A percentile compares a stretch with the other conserved stretches of the same genome.
Evolutionary conservation across 2,888 invertebrate genomes (phyloP).

Genomic region (Orchesellides sinensis): DNA sequence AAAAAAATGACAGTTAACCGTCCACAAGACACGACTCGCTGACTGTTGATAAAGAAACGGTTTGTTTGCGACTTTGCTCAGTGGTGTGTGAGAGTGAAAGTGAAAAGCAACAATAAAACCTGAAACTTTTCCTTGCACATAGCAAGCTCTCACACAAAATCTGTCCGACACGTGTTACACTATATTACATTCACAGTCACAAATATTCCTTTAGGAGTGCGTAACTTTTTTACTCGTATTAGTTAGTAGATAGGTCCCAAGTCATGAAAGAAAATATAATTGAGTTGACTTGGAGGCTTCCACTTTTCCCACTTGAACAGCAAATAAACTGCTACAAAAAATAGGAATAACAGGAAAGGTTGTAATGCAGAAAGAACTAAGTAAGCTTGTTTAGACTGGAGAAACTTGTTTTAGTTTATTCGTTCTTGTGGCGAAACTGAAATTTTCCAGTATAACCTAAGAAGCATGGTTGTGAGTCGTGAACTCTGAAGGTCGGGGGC

Average conservation of each 20-base stretch:
- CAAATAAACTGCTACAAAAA: neutral
- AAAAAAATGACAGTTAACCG: neutral
- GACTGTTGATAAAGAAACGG: neutral
- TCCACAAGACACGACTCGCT: neutral
- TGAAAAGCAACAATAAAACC: conserved; percentile 14
- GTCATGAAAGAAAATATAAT: conserved; percentile 32
- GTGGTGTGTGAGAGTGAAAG: neutral
- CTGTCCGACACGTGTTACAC: conserved; percentile 7
- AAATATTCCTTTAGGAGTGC: conserved; percentile 3
- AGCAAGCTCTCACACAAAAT: neutral
- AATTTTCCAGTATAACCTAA: neutral
- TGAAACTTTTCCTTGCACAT: neutral
- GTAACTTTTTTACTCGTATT: neutral
- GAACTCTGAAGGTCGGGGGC: neutral
- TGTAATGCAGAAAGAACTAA: neutral
- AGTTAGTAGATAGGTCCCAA: conserved; percentile 9
- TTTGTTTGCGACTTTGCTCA: neutral
- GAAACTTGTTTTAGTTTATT: neutral
- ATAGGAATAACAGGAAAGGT: neutral
- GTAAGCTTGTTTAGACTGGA: neutral
- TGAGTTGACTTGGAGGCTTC: conserved; percentile 41
- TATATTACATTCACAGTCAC: conserved; percentile 12
- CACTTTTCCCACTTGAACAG: conserved; percentile 1
- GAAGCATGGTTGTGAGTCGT: neutral
- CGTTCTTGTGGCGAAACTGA: neutral